Evolutionary conservation across 2,888 invertebrate genomes (phyloP).

Genomic region (Drosophila setosimentum): DNA sequence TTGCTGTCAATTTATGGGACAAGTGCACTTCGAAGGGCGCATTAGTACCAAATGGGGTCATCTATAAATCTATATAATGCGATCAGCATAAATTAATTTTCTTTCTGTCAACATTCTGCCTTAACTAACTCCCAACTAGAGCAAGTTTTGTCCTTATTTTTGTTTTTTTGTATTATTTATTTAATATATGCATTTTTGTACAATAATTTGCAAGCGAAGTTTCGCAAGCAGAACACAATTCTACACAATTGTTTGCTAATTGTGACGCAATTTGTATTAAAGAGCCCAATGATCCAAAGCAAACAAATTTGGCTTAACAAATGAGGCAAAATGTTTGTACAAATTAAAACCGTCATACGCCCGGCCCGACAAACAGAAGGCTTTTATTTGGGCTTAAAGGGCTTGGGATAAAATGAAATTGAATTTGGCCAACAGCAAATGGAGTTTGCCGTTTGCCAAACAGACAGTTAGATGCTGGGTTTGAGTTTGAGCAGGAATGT

Average conservation of each 20-base stretch:
- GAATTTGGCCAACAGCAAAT: slow-evolving; percentile 71
- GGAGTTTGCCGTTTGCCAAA: slow-evolving; percentile 47
- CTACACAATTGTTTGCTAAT: slow-evolving; percentile 55
- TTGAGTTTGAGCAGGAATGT: slow-evolving; percentile 29
- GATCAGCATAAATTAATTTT: neutral
- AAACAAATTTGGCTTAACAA: slow-evolving; percentile 57
- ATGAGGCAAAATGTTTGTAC: slow-evolving; percentile 57
- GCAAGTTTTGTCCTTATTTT: neutral
- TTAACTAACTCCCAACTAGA: neutral
- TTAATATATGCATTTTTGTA: neutral
- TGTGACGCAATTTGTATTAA: slow-evolving; percentile 31
- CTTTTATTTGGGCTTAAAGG: slow-evolving; percentile 33
- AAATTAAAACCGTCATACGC: slow-evolving; percentile 29
- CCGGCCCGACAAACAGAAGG: slow-evolving; percentile 11
- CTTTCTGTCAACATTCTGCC: no score
- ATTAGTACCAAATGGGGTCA: slow-evolving; percentile 33
- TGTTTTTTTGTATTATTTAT: neutral
- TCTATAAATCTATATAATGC: slow-evolving; percentile 28
- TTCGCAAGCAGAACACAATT: slow-evolving; percentile 31
- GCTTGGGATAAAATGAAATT: slow-evolving; percentile 61
- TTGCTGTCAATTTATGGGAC: slow-evolving; percentile 67
- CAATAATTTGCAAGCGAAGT: neutral
- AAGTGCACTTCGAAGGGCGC: slow-evolving; percentile 31
- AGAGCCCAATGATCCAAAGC: slow-evolving; percentile 38
- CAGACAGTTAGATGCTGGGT: neutral